Base-by-base conservation (phyloP, 1,140 invertebrate species). In the Globodera ellingtonae region DNA sequence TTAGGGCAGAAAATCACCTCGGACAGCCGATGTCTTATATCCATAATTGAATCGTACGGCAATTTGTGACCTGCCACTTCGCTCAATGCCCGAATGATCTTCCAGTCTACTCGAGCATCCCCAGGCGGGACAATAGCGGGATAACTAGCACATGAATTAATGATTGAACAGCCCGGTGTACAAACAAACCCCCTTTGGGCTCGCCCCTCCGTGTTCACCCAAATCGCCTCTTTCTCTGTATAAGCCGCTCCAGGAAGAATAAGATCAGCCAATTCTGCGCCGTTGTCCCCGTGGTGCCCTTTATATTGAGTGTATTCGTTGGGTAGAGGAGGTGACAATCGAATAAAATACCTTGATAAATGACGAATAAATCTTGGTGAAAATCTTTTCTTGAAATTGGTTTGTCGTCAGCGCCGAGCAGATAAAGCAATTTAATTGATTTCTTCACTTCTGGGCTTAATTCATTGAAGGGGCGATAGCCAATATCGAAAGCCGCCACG, bases 241-340 rank as follows among this genome's bases (percentile, higher is more conserved):
- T 98, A 99, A 0, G 97, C 96, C n/a, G 95, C 95, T 78, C 95
- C 97, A 24, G 97, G 96, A 4, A 99, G 91, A 79, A 99, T 92
- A 21, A 95, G 92, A 91, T 99, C 97, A 78, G 97, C 96, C 81
- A 96, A 94, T 74, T 93, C 90, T 13, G 97, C 97, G 81, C 97
- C 97, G 81, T 91, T 91, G 90, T 99, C 97, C 75, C 97, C 97
- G 91, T 98, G 97, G 91, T 97, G 96, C 75, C 97, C 80, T 81
- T 35, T 7, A 47, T 47, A 15, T 71, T 44, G 66, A 75, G 24
- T 24, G 24, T 24, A 24, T 24, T 24, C 24, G 24, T 24, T 24
- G 24, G 24, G 24, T 24, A 24, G 24, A 24, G 24, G n/a, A 52
- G n/a, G 50, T 56, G 59, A 10, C 8, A 35, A 79, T 44, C 6